Percentiles rank a stretch among this genome's conserved stretches.
phyloP scores from a whole-genome alignment of 2,113 vertebrate genomes.

The Equus przewalskii region DNA sequence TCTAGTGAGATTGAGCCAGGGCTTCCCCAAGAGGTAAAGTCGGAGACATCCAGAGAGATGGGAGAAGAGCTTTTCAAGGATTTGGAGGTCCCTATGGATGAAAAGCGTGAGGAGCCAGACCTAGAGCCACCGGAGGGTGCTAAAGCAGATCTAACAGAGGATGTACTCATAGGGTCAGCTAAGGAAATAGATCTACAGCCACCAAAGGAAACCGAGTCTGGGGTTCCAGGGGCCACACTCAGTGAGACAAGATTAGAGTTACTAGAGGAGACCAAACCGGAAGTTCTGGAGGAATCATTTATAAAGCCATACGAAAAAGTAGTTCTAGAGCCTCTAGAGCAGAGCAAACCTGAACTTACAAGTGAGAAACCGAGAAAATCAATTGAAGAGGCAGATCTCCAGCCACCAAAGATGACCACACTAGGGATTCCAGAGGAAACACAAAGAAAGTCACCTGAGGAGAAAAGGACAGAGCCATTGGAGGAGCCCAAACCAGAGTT shows the following conservation, averaged over 20 bases:
- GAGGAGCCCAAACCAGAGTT: neutral
- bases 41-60: neutral
- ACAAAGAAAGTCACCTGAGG: neutral
- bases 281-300: neutral
- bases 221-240: neutral
- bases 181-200: neutral
- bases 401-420: neutral
- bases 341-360: slow-evolving; percentile 30
- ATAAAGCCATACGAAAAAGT: neutral
- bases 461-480: neutral
- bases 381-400: slow-evolving; percentile 6
- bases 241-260: neutral
- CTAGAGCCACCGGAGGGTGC: neutral
- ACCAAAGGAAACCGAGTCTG: neutral
- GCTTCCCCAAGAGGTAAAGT: neutral
- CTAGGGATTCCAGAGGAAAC: neutral
- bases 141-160: neutral
- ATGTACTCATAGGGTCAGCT: neutral
- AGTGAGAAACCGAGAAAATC: neutral
- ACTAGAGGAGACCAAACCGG: neutral
- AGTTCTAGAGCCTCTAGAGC: neutral
- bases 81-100: neutral
- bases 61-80: neutral
- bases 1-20: neutral
- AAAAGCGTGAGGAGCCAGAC: neutral